These are phyloP conservation scores for Charaxes varanes DNA, from an alignment of 1,140 invertebrate species.

Conservation along the genomic window DNA sequence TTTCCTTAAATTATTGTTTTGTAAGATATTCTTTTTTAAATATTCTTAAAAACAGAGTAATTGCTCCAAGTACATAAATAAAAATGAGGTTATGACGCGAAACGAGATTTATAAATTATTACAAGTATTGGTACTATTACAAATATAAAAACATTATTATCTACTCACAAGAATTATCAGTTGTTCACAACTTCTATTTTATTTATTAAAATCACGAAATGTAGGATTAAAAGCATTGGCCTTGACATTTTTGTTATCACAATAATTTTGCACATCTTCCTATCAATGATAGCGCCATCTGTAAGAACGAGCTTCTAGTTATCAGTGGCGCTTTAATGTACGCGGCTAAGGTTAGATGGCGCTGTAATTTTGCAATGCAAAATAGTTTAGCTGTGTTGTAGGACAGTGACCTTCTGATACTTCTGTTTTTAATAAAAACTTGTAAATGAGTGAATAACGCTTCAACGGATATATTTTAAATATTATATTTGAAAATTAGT, in stretches of 20 bases:
- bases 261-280: slow-evolving; percentile 54
- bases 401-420: slow-evolving; percentile 30
- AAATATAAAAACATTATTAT: neutral
- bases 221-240: slow-evolving; percentile 44
- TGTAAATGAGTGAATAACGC: neutral
- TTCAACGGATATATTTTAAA: too few species aligned
- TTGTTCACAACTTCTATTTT: too few species aligned
- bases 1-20: too few species aligned
- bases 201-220: neutral
- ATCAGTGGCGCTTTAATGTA: slow-evolving; percentile 16
- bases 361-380: slow-evolving; percentile 22
- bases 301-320: slow-evolving; percentile 13
- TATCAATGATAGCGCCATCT: slow-evolving; percentile 44
- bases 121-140: too few species aligned
- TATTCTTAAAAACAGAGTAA: too few species aligned
- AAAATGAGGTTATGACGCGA: slow-evolving; percentile 46
- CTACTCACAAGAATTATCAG: neutral
- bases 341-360: slow-evolving; percentile 31
- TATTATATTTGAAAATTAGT: too few species aligned
- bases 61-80: too few species aligned
- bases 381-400: slow-evolving; percentile 33
- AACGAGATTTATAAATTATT: too few species aligned
- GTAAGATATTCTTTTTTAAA: too few species aligned
- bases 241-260: slow-evolving; percentile 64
- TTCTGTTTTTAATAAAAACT: slow-evolving; percentile 6